Evolutionary conservation across 2,797 vertebrate genomes (phyloP), one percentile per base, ranked within the genome.

Genomic region (Momotus momota): DNA sequence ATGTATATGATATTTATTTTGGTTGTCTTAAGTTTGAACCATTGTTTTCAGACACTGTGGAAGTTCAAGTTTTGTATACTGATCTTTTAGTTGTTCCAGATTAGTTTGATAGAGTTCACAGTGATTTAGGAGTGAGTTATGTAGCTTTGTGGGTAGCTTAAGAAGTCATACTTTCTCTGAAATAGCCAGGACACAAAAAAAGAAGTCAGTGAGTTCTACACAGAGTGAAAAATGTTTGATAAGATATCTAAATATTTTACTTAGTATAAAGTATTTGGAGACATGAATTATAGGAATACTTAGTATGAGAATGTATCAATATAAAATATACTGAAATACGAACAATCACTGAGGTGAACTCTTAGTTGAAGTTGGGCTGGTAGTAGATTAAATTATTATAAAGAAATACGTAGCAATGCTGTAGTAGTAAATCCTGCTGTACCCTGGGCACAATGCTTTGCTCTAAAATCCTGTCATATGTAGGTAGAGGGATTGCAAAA

Each of bases 401-500:
- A 72, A 51, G 16, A 43, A 35, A 19, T 74, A n/a, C 17, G 4
- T 43, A 41, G 21, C 5, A 69, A 7, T 71, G 18, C 22, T 79
- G 7, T 16, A 49, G 8, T 22, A 11, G 12, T 18, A 33, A 77
- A 64, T 74, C 10, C 29, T 78, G 0, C 26, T 49, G 8, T 20
- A 74, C 7, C 2, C 9, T 10, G 14, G 55, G n/a, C 23, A 46
- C 9, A 40, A 12, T 7, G 20, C 7, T 90, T 84, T 70, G 15
- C 31, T 51, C 31, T n/a, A 35, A 90, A 67, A 45, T 27, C 5
- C 23, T 19, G 0, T 19, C 3, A 1, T 4, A 2, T 3, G 1
- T 26, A 23, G 25, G 27, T 33, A 38, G 29, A 74, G 18, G 4
- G 10, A n/a, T 38, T 35, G 23, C 16, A 67, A 7, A 49, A 14